Evolutionary conservation across 2,888 invertebrate genomes (phyloP).

Genomic region (Phymatocera aterrima): DNA sequence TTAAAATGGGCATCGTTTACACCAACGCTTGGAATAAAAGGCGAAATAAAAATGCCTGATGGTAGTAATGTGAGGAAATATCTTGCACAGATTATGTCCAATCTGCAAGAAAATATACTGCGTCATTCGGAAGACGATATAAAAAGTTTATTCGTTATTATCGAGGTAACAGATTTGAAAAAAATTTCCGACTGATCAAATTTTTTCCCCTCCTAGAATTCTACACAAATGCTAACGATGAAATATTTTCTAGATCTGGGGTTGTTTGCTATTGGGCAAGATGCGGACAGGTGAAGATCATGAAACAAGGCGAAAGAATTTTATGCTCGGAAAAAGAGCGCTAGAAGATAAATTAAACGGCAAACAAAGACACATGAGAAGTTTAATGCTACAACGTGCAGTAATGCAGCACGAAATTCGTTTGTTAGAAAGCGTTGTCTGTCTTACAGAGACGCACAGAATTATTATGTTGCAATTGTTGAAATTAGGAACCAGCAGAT

Average conservation of each 20-base stretch:
- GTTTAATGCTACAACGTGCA: conserved; percentile 60
- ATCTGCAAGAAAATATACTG: conserved; percentile 82
- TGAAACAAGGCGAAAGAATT: conserved; percentile 82
- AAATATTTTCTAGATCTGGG: conserved; percentile 81
- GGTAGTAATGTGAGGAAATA: conserved; percentile 83
- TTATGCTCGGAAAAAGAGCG: conserved; percentile 79
- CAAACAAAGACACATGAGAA: conserved; percentile 77
- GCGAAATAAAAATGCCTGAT: conserved; percentile 77
- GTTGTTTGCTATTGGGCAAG: conserved; percentile 78
- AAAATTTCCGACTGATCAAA: conserved; percentile 50
- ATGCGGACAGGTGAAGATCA: conserved; percentile 77
- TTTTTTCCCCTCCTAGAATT: not conserved
- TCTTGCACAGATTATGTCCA: conserved; percentile 79
- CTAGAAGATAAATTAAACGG: conserved; percentile 81
- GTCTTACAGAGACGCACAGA: conserved; percentile 80
- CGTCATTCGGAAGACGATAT: conserved; percentile 86
- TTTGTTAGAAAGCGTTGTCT: conserved; percentile 72
- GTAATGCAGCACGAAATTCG: conserved; percentile 67
- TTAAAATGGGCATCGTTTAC: conserved; percentile 72
- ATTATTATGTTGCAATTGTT: conserved; percentile 80
- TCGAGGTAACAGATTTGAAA: conserved; percentile 74
- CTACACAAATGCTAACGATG: not conserved
- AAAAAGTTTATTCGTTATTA: conserved; percentile 80
- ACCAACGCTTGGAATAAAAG: conserved; percentile 63
- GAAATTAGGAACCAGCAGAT: conserved; percentile 80